Conservation (phyloP, 2,113 vertebrate species). For the Tetrax tetrax region DNA sequence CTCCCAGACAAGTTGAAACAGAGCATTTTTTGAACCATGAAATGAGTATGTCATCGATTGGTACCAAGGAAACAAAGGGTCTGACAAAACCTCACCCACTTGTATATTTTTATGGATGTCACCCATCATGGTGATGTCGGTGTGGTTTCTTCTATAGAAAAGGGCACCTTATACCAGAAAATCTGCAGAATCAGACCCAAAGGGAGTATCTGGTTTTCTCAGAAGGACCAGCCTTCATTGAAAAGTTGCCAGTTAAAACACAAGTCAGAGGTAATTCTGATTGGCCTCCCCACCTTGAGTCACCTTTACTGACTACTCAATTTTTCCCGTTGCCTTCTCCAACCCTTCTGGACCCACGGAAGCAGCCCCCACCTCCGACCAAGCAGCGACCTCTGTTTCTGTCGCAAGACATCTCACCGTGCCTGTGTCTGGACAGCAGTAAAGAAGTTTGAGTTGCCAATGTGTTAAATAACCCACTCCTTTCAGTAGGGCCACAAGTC, state of each 20-base stretch:
- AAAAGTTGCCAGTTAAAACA: neutral
- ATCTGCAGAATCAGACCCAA: neutral
- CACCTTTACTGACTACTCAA: neutral
- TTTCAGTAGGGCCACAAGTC: neutral
- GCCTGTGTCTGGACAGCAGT: neutral
- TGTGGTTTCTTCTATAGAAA: neutral
- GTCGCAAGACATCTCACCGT: neutral
- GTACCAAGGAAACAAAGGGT: conserved; percentile 28
- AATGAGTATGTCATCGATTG: neutral
- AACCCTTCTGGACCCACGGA: neutral
- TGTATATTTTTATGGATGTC: neutral
- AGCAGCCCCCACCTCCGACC: neutral
- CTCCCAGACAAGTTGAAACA: conserved; percentile 21
- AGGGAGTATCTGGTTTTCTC: neutral
- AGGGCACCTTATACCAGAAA: neutral
- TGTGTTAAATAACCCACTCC: neutral
- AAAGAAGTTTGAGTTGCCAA: neutral
- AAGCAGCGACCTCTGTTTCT: neutral
- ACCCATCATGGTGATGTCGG: neutral
- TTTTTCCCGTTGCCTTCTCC: accelerated
- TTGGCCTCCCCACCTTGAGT: neutral
- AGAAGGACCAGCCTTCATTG: neutral
- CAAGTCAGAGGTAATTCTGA: neutral
- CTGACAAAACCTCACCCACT: neutral
- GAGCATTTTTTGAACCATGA: neutral